Base-by-base conservation (phyloP, 1,140 invertebrate genomes). In the Linepithema humile region DNA sequence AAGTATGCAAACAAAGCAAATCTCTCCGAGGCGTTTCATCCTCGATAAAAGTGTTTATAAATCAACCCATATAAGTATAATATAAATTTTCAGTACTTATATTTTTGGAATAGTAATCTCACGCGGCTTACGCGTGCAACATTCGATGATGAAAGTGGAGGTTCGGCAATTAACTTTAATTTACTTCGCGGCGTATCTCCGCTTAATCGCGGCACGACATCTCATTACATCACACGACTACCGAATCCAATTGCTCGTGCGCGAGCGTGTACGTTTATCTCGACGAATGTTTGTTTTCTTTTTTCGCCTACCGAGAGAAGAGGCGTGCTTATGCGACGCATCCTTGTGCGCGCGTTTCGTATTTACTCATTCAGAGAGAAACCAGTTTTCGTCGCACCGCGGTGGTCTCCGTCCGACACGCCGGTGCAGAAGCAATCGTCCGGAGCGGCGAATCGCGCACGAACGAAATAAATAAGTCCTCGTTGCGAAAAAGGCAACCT, bases 311-410 rank as follows among this genome's bases (percentile, higher is more conserved):
- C 57, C 29, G 57, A 5, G 40, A 64, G 9, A n/a, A 77, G 12
- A 60, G 1, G 17, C 35, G 23, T 12, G 15, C 26, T 48, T 26
- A 10, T 32, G 3, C 26, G 26, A 2, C 53, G 50, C 50, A 43
- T 85, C 53, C 64, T 78, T 59, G 67, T 38, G 48, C 55, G 50
- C 73, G 29, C n/a, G n/a, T n/a, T 53, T 55, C 43, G 35, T 74
- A 82, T 84, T 87, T 86, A 70, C 65, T 84, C 86, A 84, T 86
- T 87, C 80, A 77, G 48, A 45, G 55, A 23, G 72, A 80, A 88
- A 88, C 86, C 86, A 87, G 86, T 88, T 88, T 78, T 84, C 86
- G 85, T 83, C 50, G 50, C 65, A n/a, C 26, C 23, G 55, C 15
- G 86, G 84, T 87, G 86, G 86, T 88, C 86, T 45, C 23, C 12